Evolutionary conservation across 2,888 invertebrate genomes (phyloP).

Genomic region (Trachelus tabidus): DNA sequence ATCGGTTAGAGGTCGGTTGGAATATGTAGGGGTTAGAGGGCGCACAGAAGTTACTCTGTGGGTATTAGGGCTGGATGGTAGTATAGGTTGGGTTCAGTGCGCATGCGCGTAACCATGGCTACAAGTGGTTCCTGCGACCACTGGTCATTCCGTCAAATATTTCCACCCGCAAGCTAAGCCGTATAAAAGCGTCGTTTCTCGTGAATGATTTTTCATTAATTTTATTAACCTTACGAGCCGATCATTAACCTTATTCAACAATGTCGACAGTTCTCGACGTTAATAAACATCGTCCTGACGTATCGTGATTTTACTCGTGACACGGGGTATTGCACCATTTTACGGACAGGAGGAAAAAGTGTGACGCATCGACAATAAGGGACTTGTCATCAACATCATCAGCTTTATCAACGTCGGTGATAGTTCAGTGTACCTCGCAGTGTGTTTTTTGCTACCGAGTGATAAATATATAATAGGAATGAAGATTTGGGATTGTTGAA

Average conservation of each 20-base stretch:
- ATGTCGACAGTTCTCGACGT: not conserved
- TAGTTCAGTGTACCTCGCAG: not conserved
- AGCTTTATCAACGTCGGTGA: not conserved
- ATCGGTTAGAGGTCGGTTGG: not conserved
- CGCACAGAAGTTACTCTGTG: not conserved
- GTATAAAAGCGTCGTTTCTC: slow-evolving; percentile 15
- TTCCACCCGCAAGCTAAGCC: slow-evolving; percentile 7
- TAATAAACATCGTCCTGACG: not conserved
- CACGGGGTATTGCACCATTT: not conserved
- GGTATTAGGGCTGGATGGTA: not conserved
- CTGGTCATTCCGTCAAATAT: slow-evolving; percentile 20
- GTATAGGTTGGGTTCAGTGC: slow-evolving; percentile 3
- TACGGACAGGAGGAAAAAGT: not conserved
- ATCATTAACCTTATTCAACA: not conserved
- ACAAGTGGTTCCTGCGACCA: slow-evolving; percentile 26
- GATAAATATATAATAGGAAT: not conserved
- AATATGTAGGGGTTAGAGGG: not conserved
- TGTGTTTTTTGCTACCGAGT: not conserved
- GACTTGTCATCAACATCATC: not conserved
- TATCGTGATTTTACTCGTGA: not conserved
- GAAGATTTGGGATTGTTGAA: not conserved
- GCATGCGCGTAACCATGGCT: slow-evolving; percentile 37
- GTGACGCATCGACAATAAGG: not conserved
- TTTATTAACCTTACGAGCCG: not conserved
- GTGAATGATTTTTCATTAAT: slow-evolving; percentile 8